Evolutionary conservation across 2,797 vertebrate genomes (phyloP).

Genomic region (Gymnodraco acuticeps): DNA sequence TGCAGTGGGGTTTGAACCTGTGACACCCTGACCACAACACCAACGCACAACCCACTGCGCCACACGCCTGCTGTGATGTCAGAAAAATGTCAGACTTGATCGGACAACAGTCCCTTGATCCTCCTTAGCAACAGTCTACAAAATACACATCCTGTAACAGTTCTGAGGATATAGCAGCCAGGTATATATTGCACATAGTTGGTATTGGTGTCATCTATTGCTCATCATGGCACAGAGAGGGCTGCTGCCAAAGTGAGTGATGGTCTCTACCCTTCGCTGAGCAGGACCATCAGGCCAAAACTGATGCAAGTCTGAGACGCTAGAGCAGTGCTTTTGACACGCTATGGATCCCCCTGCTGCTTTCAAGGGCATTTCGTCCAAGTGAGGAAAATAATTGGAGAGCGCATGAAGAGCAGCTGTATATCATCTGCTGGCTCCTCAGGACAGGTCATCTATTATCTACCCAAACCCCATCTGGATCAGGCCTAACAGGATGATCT

Average conservation of each 20-base stretch:
- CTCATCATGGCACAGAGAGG: constrained; percentile 26
- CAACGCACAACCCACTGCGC: too few species aligned
- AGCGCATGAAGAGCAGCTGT: constrained; percentile 44
- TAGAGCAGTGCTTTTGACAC: constrained; percentile 48
- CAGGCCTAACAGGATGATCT: neutral
- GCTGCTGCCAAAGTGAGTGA: constrained; percentile 51
- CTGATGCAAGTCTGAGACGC: constrained; percentile 39
- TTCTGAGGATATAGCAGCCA: too few species aligned
- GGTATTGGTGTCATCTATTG: constrained; percentile 3
- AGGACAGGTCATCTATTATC: constrained; percentile 19
- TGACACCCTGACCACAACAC: too few species aligned
- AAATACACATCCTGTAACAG: too few species aligned
- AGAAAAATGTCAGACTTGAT: too few species aligned
- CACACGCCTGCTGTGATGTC: too few species aligned
- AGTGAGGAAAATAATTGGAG: constrained; percentile 13
- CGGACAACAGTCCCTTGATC: too few species aligned
- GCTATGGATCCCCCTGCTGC: constrained; percentile 47
- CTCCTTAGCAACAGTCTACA: too few species aligned
- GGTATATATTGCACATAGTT: too few species aligned
- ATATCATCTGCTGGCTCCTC: constrained; percentile 39
- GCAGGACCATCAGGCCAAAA: constrained; percentile 31
- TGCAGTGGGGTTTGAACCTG: too few species aligned
- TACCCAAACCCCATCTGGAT: constrained; percentile 24
- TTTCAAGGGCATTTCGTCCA: constrained; percentile 73
- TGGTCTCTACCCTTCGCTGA: constrained; percentile 36